Evolutionary conservation across 2,113 vertebrate species (phyloP).

Genomic region (Phaethon lepturus): DNA sequence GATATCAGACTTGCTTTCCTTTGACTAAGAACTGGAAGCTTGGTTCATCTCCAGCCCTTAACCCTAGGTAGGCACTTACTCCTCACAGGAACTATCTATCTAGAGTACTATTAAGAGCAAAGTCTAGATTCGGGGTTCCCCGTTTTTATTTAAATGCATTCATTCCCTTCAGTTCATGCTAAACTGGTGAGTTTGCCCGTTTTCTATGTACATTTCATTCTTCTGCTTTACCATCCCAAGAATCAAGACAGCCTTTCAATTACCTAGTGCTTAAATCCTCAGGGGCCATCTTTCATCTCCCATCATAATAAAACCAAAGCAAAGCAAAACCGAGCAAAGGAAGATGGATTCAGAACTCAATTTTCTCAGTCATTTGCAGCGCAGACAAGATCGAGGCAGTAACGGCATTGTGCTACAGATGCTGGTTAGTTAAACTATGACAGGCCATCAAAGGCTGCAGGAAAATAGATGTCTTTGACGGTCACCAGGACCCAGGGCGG

Average conservation of each 20-base stretch:
- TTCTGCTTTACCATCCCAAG: not conserved
- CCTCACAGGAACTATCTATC: not conserved
- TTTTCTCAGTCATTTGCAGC: not conserved
- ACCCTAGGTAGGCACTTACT: not conserved
- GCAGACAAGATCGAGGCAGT: not conserved
- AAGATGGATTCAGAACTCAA: not conserved
- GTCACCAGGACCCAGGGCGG: not conserved
- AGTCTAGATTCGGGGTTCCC: not conserved
- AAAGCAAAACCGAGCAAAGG: not conserved
- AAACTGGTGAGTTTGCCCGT: not conserved
- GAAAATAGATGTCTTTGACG: not conserved
- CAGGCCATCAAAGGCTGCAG: conserved; percentile 6
- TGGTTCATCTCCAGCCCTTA: not conserved
- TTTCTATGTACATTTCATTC: not conserved
- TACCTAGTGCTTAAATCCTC: not conserved
- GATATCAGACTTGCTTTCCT: not conserved
- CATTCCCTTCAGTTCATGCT: not conserved
- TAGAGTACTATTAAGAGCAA: not conserved
- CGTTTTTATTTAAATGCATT: not conserved
- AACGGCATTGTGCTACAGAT: not conserved
- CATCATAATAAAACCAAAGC: not conserved
- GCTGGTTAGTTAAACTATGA: not conserved
- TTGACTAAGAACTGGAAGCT: not conserved
- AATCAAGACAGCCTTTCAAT: conserved; percentile 10
- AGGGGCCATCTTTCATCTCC: not conserved